Conservation (phyloP, 2,113 vertebrate genomes). For the Crypturellus undulatus region DNA sequence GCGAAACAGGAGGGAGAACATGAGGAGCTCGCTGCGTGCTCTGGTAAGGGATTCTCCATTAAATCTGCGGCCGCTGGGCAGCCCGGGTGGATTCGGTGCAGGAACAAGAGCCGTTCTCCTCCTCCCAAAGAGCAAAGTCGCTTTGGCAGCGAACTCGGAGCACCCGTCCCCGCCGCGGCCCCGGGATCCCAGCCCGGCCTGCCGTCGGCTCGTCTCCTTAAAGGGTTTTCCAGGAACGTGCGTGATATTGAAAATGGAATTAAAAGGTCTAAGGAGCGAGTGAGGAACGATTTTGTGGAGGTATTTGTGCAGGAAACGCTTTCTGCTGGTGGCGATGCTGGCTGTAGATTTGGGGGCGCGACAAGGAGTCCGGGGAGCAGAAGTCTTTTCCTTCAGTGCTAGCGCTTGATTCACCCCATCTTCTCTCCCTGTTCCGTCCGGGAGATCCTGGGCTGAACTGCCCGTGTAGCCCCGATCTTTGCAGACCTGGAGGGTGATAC, state of each 20-base stretch:
- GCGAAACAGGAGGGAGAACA: not conserved
- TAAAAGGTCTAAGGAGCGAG: not conserved
- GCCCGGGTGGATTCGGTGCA: rapidly evolving
- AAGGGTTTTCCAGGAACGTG: not conserved
- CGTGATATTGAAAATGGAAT: not conserved
- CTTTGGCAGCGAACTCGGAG: not conserved
- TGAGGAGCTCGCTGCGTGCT: not conserved
- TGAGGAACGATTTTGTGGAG: not conserved
- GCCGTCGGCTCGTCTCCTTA: not conserved
- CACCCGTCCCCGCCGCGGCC: not conserved
- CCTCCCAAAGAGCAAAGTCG: rapidly evolving
- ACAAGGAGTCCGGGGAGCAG: rapidly evolving
- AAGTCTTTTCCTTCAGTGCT: not conserved
- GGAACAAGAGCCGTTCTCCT: not conserved
- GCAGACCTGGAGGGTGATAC: not conserved
- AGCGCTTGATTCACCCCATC: not conserved
- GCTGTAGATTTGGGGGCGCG: rapidly evolving
- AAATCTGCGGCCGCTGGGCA: not conserved
- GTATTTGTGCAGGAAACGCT: not conserved
- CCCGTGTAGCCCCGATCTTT: not conserved
- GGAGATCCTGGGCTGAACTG: not conserved
- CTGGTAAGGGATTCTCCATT: not conserved
- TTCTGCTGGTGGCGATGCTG: rapidly evolving
- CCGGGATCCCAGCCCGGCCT: not conserved
- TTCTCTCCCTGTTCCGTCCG: rapidly evolving